phyloP scores from a whole-genome alignment of 2,113 vertebrate genomes.

The Corythaeola cristata region DNA sequence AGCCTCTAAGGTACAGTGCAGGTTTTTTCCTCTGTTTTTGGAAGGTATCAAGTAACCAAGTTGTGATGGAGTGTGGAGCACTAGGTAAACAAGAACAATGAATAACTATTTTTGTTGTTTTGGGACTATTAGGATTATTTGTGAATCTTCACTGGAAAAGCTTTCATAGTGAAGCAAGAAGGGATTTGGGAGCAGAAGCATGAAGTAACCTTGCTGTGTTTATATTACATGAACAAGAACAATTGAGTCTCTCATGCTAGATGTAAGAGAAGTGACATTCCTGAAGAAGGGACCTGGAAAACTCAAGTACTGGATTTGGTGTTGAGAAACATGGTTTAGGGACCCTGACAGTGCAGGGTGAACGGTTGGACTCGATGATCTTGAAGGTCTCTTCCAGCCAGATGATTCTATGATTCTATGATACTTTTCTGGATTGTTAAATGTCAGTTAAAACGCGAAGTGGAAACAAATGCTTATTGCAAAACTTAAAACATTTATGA shows the following conservation, averaged over 20 bases:
- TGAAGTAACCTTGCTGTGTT: neutral
- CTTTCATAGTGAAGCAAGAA: slow-evolving; percentile 3
- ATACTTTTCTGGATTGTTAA: neutral
- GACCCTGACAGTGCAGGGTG: too few relatives aligned
- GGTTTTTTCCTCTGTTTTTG: neutral
- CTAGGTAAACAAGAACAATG: neutral
- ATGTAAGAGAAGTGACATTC: neutral
- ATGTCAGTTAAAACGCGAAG: neutral
- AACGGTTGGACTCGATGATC: too few relatives aligned
- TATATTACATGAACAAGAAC: neutral
- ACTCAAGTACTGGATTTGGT: too few relatives aligned
- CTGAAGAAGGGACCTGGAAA: neutral
- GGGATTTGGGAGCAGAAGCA: neutral
- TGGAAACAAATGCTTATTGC: neutral
- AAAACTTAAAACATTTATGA: neutral
- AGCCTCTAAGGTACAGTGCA: neutral
- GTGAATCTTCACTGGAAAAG: slow-evolving; percentile 1
- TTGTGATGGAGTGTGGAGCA: neutral
- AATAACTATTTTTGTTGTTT: neutral
- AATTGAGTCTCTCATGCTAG: neutral
- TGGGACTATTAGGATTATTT: neutral
- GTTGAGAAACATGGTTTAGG: too few relatives aligned
- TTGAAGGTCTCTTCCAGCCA: too few relatives aligned
- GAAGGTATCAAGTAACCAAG: neutral
- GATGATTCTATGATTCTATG: too few relatives aligned